A percentile compares a stretch with the other conserved stretches of the same genome.
phyloP scores from a whole-genome alignment of 1,140 invertebrate species.

The Lerema accius region DNA sequence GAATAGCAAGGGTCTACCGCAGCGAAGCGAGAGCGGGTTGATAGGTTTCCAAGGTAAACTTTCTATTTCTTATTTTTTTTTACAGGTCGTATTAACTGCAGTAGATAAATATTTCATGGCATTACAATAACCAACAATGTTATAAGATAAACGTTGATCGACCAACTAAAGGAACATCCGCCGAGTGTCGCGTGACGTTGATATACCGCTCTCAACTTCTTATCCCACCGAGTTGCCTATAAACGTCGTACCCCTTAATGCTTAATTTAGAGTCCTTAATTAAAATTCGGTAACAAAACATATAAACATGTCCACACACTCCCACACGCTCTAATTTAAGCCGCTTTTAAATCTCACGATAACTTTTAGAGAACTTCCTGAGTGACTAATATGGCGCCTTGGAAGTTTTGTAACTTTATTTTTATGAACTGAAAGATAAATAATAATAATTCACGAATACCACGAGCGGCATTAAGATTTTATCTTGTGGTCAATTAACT shows the following conservation, averaged over 20 bases:
- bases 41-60: no score
- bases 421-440: not conserved
- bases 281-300: slow-evolving; percentile 50
- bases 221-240: slow-evolving; percentile 5
- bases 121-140: no score
- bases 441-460: not conserved
- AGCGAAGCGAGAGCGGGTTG: no score
- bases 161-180: no score
- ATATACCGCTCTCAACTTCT: no score
- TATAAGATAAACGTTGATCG: no score
- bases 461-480: not conserved
- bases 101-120: no score
- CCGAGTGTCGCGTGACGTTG: no score
- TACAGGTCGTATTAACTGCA: no score
- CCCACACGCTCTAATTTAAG: slow-evolving; percentile 44
- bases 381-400: slow-evolving; percentile 42
- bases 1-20: no score
- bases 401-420: slow-evolving; percentile 5
- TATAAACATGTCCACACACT: slow-evolving; percentile 49
- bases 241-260: slow-evolving; percentile 28
- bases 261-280: slow-evolving; percentile 40
- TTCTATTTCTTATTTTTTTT: no score
- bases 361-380: slow-evolving; percentile 37
- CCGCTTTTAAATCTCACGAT: slow-evolving; percentile 45
- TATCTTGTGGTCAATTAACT: no score